These are phyloP conservation scores for Chauna torquata DNA, from an alignment of 2,113 vertebrate genomes.

Conservation along the genomic window DNA sequence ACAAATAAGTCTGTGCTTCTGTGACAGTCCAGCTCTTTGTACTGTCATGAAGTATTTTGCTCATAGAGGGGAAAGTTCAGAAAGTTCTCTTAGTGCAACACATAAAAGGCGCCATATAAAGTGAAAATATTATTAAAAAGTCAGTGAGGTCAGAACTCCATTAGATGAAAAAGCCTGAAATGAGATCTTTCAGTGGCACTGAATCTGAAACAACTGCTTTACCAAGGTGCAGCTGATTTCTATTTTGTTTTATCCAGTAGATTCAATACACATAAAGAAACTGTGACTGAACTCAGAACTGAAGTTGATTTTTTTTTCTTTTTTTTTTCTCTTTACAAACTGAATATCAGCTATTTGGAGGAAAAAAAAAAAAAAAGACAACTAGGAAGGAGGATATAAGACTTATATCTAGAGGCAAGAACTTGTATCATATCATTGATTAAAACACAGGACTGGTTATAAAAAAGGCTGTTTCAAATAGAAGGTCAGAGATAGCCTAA, in stretches of 20 bases:
- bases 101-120: neutral
- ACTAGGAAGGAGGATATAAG: neutral
- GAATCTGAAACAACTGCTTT: neutral
- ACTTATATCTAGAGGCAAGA: neutral
- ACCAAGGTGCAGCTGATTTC: neutral
- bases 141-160: neutral
- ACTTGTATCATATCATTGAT: neutral
- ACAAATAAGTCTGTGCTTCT: neutral
- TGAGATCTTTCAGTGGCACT: neutral
- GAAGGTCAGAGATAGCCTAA: conserved; percentile 47
- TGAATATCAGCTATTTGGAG: neutral
- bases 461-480: conserved; percentile 14
- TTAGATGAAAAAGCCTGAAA: neutral
- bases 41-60: neutral
- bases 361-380: neutral
- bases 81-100: neutral
- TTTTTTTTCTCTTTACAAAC: neutral
- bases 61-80: neutral
- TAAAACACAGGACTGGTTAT: conserved; percentile 7
- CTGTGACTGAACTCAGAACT: neutral
- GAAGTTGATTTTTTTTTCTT: neutral
- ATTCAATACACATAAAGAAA: neutral
- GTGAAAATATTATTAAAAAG: neutral
- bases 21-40: neutral
- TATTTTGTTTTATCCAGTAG: neutral